Conservation (phyloP, 2,113 vertebrate species). For the Colaptes auratus region DNA sequence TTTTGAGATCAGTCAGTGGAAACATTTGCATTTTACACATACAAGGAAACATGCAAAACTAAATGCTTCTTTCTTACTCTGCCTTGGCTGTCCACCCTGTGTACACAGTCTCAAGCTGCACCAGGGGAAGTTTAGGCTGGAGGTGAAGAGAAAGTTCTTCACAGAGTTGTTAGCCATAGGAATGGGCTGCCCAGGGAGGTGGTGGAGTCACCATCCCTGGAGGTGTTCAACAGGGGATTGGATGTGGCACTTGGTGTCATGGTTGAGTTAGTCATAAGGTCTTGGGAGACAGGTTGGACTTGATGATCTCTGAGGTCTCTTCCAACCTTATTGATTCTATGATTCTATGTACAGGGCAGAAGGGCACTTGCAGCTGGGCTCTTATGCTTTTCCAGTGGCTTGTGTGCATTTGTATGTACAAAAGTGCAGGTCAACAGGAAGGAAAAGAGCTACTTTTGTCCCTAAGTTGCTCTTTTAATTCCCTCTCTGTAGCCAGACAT, state of each 20-base stretch:
- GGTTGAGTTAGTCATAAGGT: too few relatives aligned
- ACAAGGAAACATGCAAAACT: background rate
- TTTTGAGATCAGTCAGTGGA: background rate
- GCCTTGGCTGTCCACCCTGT: background rate
- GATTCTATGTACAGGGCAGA: background rate
- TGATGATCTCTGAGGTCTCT: too few relatives aligned
- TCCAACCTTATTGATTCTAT: too few relatives aligned
- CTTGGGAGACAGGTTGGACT: too few relatives aligned
- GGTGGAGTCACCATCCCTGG: too few relatives aligned
- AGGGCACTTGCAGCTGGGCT: background rate
- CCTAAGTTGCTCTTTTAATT: background rate
- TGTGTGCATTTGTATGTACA: background rate
- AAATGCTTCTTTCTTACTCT: background rate
- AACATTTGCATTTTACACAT: background rate
- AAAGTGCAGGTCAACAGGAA: background rate
- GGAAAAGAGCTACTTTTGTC: background rate
- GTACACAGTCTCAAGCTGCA: too few relatives aligned
- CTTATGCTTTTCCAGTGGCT: fast-evolving
- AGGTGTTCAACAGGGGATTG: too few relatives aligned
- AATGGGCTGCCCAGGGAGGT: too few relatives aligned
- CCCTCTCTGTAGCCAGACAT: background rate
- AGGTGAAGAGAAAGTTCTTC: too few relatives aligned
- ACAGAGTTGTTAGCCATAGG: too few relatives aligned
- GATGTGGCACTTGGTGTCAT: too few relatives aligned
- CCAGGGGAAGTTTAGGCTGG: too few relatives aligned